These are phyloP conservation scores for Antigone vipio DNA, from an alignment of 2,113 vertebrate genomes.

Conservation along the genomic window DNA sequence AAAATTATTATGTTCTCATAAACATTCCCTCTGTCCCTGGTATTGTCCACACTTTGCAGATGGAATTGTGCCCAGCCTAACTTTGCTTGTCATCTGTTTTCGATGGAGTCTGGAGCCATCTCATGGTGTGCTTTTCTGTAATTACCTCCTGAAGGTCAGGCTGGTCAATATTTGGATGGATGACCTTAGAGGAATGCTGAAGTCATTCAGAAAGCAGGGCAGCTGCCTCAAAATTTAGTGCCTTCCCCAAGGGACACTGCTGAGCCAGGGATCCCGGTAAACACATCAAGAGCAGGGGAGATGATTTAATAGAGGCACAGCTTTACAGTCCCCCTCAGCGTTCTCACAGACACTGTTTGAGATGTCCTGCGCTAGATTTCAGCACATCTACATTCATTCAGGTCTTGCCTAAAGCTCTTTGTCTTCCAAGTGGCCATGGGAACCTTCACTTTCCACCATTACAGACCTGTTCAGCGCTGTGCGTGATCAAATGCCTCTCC, in stretches of 20 bases:
- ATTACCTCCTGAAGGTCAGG: slow-evolving; percentile 23
- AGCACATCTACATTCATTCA: background rate
- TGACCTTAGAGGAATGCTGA: background rate
- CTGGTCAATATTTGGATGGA: background rate
- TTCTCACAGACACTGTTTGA: background rate
- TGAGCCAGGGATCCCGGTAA: background rate
- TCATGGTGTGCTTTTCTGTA: background rate
- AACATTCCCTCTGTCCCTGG: background rate
- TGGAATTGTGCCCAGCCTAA: slow-evolving; percentile 12
- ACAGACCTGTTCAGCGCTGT: background rate
- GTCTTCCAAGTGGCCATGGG: background rate
- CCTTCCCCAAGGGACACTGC: background rate
- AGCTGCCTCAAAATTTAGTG: background rate
- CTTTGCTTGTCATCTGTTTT: background rate
- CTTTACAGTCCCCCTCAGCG: background rate
- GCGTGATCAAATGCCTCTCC: background rate
- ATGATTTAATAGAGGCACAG: background rate
- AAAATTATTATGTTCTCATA: slow-evolving; percentile 12
- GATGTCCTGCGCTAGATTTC: background rate
- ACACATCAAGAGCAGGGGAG: background rate
- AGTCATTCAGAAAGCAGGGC: slow-evolving; percentile 8
- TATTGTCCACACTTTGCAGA: background rate
- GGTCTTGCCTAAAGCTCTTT: background rate
- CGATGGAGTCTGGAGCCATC: background rate
- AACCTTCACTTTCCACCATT: background rate